Percentiles rank a stretch among this genome's conserved stretches.
Evolutionary conservation across 2,113 vertebrate genomes (phyloP).

Genomic region (Semicossyphus pulcher): DNA sequence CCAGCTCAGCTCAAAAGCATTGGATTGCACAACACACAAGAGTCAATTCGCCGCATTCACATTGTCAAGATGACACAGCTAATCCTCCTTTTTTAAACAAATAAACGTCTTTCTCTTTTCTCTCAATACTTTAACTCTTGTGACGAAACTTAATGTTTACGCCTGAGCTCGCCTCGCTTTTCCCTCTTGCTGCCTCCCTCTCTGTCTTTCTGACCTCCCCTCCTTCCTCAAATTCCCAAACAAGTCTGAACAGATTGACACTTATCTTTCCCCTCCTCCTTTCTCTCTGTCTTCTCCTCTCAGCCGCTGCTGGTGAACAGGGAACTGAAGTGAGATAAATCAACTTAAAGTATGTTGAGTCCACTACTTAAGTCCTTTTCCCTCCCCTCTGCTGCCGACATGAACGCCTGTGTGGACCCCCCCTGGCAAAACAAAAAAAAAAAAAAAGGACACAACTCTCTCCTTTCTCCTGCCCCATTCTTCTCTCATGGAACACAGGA

Average conservation of each 20-base stretch:
- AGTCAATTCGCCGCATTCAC: slow-evolving; percentile 64
- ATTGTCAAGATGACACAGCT: slow-evolving; percentile 52
- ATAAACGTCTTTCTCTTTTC: slow-evolving; percentile 6
- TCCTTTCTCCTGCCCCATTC: slow-evolving; percentile 57
- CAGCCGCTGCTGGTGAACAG: slow-evolving; percentile 35
- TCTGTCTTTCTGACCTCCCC: slow-evolving; percentile 63
- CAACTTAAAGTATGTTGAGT: slow-evolving; percentile 17
- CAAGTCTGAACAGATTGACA: slow-evolving; percentile 87
- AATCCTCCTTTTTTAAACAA: slow-evolving; percentile 34
- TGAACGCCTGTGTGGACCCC: slow-evolving; percentile 35
- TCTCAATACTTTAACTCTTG: slow-evolving; percentile 23
- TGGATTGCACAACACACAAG: slow-evolving; percentile 76
- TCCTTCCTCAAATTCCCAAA: slow-evolving; percentile 85
- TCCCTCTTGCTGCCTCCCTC: slow-evolving; percentile 55
- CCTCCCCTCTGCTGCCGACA: slow-evolving; percentile 2
- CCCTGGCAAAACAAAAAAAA: slow-evolving; percentile 11
- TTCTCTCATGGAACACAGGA: slow-evolving; percentile 78
- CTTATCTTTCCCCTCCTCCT: slow-evolving; percentile 78
- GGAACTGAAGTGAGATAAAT: slow-evolving; percentile 44
- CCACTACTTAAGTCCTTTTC: slow-evolving; percentile 28
- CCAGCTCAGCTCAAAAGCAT: slow-evolving; percentile 68
- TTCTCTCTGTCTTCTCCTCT: slow-evolving; percentile 57
- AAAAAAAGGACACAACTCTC: slow-evolving; percentile 41
- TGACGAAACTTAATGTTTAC: slow-evolving; percentile 65
- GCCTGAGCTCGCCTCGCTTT: slow-evolving; percentile 59